Evolutionary conservation across 2,113 vertebrate genomes (phyloP), one percentile per base, ranked within the genome.

Genomic region (Vanacampus margaritifer): DNA sequence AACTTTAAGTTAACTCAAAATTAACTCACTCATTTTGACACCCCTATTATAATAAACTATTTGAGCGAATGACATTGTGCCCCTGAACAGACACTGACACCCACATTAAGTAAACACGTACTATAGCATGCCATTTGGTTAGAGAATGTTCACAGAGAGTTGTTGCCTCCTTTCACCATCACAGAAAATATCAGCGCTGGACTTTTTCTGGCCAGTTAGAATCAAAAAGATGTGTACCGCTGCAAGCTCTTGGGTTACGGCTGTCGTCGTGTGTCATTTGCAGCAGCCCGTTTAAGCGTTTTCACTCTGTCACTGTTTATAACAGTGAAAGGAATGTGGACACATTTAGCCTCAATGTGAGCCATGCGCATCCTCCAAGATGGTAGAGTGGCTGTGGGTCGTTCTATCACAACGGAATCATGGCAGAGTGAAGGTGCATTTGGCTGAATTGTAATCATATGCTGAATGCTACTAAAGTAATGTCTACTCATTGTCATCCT

Each of bases 301-400:
- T 28, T 68, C 66, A 61, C 62, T 71, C 57, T 60, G 56, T 62
- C 66, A 64, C 48, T 41, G 39, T 70, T 68, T 9, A 36, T 59
- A 65, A 76, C 62, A 53, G 36, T 69, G 51, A 72, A 65, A 46
- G 50, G 35, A 64, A 74, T 72, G 75, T 70, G 53, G 67, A 75
- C 45, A 62, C 65, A 80, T 46, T 69, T 39, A 75, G 45, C 60
- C 64, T 39, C 12, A 28, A 58, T 79, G 24, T 79, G 69, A 73
- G 70, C 74, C 68, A 62, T 70, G 65, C 58, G 48, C 39, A 14
- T 69, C 45, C 59, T 66, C 28, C 19, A 17, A 43, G n/a, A 39
- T 11, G 54, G 41, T 59, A 37, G 17, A 63, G 56, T 54, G n/a
- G 36, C 73, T 69, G 50, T 66, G n/a, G 56, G 69, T 69, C 66